Percentiles rank a stretch among this genome's conserved stretches.
Conservation (phyloP, 2,113 vertebrate genomes). For the Psittacula cyanocephala region DNA sequence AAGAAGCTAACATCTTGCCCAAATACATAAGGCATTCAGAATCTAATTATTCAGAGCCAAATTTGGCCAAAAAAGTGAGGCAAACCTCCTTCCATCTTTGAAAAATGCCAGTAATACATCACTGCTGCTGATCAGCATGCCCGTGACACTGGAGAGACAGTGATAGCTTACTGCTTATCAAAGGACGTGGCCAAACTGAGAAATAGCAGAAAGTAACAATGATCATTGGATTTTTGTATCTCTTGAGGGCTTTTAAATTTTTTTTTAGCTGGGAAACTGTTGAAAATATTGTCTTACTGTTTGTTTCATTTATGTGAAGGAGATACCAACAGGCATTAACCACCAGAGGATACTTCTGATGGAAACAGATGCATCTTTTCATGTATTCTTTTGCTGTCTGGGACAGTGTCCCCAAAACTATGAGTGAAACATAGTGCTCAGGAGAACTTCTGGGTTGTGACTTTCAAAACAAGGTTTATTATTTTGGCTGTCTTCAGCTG, state of each 20-base stretch:
- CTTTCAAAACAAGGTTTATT: not conserved
- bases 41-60: not conserved
- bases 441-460: not conserved
- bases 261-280: not conserved
- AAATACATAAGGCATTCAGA: constrained; percentile 8
- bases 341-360: not conserved
- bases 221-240: not conserved
- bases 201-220: not conserved
- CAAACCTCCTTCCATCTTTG: not conserved
- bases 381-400: not conserved
- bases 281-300: not conserved
- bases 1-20: not conserved
- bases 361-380: not conserved
- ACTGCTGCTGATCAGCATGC: not conserved
- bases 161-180: not conserved
- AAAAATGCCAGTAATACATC: not conserved
- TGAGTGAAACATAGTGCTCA: not conserved
- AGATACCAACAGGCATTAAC: not conserved
- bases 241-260: accelerated
- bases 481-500: not conserved
- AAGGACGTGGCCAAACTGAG: not conserved
- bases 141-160: not conserved
- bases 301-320: not conserved
- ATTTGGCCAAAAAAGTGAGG: not conserved
- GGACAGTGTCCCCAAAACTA: not conserved